phyloP scores from a whole-genome alignment of 1,140 invertebrate species.

The Conus betulinus region DNA sequence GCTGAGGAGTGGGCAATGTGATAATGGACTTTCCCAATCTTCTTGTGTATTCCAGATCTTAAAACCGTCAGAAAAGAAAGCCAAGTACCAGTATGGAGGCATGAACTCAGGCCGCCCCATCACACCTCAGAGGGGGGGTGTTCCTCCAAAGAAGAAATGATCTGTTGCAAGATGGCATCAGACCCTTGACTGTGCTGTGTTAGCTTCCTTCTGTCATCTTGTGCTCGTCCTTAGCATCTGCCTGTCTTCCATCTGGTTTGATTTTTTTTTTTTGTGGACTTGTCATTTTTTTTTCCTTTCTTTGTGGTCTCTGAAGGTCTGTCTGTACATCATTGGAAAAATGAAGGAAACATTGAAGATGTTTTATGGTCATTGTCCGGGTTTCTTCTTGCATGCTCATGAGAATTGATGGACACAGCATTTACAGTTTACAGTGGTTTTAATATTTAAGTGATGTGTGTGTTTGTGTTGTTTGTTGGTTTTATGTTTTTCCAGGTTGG shows the following conservation, averaged over 20 bases:
- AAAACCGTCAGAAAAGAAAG: conserved; percentile 99
- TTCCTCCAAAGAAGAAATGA: conserved; percentile 6
- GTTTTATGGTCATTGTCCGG: background rate
- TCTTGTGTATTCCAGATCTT: conserved; percentile 84
- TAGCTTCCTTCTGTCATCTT: too few species aligned
- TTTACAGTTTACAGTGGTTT: too few species aligned
- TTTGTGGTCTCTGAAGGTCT: background rate
- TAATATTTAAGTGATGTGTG: too few species aligned
- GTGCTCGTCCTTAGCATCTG: too few species aligned
- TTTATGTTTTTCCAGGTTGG: background rate
- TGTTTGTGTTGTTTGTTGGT: too few species aligned
- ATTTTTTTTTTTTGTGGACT: too few species aligned
- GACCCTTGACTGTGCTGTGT: too few species aligned
- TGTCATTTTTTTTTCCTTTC: background rate
- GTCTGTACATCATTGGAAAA: background rate
- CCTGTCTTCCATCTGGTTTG: too few species aligned
- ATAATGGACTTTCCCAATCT: too few species aligned
- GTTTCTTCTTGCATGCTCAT: background rate
- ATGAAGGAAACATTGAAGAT: background rate
- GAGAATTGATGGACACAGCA: too few species aligned
- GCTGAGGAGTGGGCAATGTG: background rate
- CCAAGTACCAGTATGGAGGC: conserved; percentile 96
- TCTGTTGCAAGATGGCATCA: background rate
- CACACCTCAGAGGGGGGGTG: conserved; percentile 78
- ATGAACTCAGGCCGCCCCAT: conserved; percentile 80